Evolutionary conservation across 2,113 vertebrate species (phyloP), one percentile per base, ranked within the genome.

Genomic region (Labeo rohita): DNA sequence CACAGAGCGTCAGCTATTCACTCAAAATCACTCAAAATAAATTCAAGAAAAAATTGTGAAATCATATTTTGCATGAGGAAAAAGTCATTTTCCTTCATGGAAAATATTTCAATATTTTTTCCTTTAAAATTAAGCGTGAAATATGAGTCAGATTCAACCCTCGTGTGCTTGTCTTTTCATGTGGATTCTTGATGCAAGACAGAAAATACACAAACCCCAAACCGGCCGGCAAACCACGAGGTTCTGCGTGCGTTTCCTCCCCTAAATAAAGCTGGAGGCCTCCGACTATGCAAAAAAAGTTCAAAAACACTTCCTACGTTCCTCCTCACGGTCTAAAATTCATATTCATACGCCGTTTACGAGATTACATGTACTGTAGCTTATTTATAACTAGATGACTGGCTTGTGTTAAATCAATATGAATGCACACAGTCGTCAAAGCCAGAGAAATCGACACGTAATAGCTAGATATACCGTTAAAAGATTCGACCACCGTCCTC

Each of bases 131-230:
- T 8, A 15, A 28, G 3, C n/a, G 7, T 16, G 74, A 15, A 15
- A 8, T 36, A 18, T 43, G 12, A 63, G 7, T 15, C 45, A 18
- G 43, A 79, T 43, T 59, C 76, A 7, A 39, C 52, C 52, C 54
- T 59, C 70, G 8, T 54, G 83, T 86, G 86, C 73, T 87, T 52
- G 49, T 56, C 91, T 85, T 90, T 91, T 88, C 84, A 87, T 88
- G 84, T 86, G 85, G 76, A 92, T 95, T 95, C 94, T 95, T 95
- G 95, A 95, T 95, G 93, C 94, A 95, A 95, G 95, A 95, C 92
- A 95, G 83, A 92, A 88, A 90, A 92, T 91, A 75, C 91, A 88
- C 3, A n/a, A 91, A 73, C 88, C 86, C 86, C 88, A 87, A 91
- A 91, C 89, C 90, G 86, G 89, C 92, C 90, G 90, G 91, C 84